Percentiles rank a stretch among this genome's conserved stretches.
These are phyloP conservation scores for Hyperopisus bebe DNA, from an alignment of 2,113 vertebrate genomes.

Conservation along the genomic window DNA sequence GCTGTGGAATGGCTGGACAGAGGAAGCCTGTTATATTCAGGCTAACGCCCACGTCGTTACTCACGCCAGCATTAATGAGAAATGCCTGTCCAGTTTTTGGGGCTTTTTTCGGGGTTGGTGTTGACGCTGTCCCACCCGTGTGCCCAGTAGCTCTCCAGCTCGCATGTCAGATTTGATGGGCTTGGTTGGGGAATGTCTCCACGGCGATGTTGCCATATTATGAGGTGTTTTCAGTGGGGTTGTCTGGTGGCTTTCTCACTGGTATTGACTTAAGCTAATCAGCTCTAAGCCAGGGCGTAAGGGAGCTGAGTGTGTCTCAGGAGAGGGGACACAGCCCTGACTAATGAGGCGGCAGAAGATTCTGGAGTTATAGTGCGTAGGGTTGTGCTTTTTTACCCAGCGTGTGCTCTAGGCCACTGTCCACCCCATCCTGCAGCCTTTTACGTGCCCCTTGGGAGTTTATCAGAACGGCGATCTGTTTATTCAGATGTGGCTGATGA, in stretches of 20 bases:
- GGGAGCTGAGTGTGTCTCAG: background rate
- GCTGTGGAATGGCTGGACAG: background rate
- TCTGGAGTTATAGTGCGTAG: background rate
- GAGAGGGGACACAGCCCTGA: background rate
- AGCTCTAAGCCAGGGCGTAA: background rate
- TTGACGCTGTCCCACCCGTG: background rate
- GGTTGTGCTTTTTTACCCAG: background rate
- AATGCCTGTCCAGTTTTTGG: background rate
- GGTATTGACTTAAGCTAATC: background rate
- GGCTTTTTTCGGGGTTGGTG: background rate
- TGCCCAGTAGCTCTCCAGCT: conserved; percentile 1
- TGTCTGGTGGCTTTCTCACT: background rate
- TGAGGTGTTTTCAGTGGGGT: background rate
- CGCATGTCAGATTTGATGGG: background rate
- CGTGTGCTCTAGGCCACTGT: background rate
- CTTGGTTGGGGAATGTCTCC: background rate
- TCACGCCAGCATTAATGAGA: background rate
- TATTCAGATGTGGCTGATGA: conserved; percentile 37
- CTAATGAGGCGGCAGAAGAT: background rate
- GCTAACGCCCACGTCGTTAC: background rate
- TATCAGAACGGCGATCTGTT: conserved; percentile 20
- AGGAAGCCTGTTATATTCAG: background rate
- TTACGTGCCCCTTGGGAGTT: background rate
- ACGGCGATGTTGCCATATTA: background rate
- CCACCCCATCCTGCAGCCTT: background rate